Evolutionary conservation across 35 echinoderm and acorn worm species (phyloP), one percentile per base, ranked within the genome.

Genomic region (Lytechinus pictus): DNA sequence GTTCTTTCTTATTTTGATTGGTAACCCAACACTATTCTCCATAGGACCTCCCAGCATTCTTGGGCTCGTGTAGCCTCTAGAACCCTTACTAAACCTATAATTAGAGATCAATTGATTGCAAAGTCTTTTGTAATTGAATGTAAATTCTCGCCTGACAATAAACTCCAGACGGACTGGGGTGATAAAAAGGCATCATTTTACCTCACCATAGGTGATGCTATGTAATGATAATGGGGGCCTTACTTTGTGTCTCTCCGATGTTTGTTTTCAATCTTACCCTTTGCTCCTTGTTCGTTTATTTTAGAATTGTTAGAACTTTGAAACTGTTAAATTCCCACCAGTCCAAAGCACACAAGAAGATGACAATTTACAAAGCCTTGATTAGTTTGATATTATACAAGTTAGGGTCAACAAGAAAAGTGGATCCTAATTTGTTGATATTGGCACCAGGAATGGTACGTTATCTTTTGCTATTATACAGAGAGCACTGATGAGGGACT

Each of bases 91-190:
- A 79, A 79, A 79, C 66, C 66, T 79, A 24, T 79, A 79, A 79
- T 79, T 79, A 79, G 66, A 79, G 66, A 90, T 90, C 88, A 52
- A 90, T 90, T 21, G 52, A 44, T 90, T 44, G 29, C 88, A 51
- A 52, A 90, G 88, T 90, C 88, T 90, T 90, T 90, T 90, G 88
- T 90, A 90, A 90, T 90, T 90, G 88, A 90, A 90, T 90, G 88
- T 90, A 90, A 90, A 52, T 90, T 44, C 29, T 90, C 1, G 28
- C 52, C 29, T 27, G 52, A 90, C 88, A 52, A 90, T 90, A 90
- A 90, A 90, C 88, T 79, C 66, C 66, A 79, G 66, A 79, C 66
- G 33, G 21, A 79, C 66, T 14, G 6, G 66, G 66, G 21, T 14
- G 66, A 79, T 79, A 79, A 79, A n/a, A 79, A 79, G 19, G 66